Conservation (phyloP, 2,797 vertebrate genomes). For the Falco cherrug region DNA sequence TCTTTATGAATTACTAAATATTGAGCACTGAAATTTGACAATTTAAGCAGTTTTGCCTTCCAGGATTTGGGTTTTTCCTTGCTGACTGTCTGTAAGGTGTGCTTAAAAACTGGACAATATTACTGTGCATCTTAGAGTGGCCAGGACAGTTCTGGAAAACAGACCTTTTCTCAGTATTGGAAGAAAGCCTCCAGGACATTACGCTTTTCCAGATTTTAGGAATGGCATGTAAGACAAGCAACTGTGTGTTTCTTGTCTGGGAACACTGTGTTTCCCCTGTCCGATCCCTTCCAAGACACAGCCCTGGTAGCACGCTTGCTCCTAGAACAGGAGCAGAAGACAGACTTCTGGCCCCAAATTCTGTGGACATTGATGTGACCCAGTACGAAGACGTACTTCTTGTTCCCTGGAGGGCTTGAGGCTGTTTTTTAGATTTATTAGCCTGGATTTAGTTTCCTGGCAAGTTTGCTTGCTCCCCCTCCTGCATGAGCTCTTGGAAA, state of each 20-base stretch:
- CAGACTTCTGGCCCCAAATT: background rate
- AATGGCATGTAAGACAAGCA: background rate
- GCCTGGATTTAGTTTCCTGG: background rate
- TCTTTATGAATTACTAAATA: background rate
- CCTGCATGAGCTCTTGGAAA: background rate
- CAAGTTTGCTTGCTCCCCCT: background rate
- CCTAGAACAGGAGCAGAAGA: background rate
- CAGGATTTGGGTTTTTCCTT: background rate
- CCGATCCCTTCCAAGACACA: background rate
- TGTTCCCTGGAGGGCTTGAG: background rate
- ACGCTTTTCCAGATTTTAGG: background rate
- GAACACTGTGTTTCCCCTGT: background rate
- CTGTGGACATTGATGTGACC: background rate
- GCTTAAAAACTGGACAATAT: background rate
- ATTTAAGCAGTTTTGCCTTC: background rate
- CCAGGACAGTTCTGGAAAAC: background rate
- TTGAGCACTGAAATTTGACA: background rate
- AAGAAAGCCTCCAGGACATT: background rate
- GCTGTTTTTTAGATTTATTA: background rate
- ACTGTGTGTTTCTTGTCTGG: background rate
- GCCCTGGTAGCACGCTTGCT: background rate
- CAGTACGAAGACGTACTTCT: background rate
- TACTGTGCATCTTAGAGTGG: rapidly evolving
- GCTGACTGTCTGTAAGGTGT: background rate
- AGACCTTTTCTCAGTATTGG: background rate